These are phyloP conservation scores for Poeciliopsis retropinna DNA, from an alignment of 2,113 vertebrate genomes.

Conservation along the genomic window DNA sequence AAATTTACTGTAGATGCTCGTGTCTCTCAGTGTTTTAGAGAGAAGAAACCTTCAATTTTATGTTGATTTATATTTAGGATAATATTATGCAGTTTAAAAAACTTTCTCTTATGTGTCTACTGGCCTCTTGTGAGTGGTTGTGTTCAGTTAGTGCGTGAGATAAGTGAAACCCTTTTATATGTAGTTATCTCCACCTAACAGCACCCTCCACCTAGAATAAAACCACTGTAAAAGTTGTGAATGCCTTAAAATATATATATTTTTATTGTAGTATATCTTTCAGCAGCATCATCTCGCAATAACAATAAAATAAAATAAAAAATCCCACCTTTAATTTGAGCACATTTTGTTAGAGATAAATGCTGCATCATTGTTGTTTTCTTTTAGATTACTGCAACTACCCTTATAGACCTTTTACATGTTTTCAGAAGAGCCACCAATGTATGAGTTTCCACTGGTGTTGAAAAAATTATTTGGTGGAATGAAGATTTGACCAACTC, in stretches of 20 bases:
- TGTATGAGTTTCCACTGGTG: neutral
- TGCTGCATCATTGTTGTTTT: neutral
- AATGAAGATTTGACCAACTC: neutral
- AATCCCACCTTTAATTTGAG: neutral
- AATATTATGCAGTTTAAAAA: neutral
- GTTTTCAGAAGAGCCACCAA: neutral
- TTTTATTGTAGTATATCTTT: neutral
- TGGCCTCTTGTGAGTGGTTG: neutral
- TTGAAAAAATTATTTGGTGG: neutral
- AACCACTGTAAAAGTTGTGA: neutral
- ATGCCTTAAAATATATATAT: neutral
- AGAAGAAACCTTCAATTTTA: conserved; percentile 8
- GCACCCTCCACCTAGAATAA: neutral
- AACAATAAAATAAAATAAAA: neutral
- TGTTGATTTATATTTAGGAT: neutral
- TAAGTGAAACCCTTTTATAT: neutral
- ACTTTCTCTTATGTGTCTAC: neutral
- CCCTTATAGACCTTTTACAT: neutral
- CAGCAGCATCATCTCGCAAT: neutral
- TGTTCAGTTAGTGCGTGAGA: neutral
- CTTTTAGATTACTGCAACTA: neutral
- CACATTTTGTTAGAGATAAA: neutral
- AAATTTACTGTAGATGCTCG: conserved; percentile 37
- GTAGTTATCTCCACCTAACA: neutral
- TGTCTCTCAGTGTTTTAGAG: conserved; percentile 34